These are phyloP conservation scores for Nasalis larvatus DNA, from an alignment of 2,113 vertebrate species.

Conservation along the genomic window DNA sequence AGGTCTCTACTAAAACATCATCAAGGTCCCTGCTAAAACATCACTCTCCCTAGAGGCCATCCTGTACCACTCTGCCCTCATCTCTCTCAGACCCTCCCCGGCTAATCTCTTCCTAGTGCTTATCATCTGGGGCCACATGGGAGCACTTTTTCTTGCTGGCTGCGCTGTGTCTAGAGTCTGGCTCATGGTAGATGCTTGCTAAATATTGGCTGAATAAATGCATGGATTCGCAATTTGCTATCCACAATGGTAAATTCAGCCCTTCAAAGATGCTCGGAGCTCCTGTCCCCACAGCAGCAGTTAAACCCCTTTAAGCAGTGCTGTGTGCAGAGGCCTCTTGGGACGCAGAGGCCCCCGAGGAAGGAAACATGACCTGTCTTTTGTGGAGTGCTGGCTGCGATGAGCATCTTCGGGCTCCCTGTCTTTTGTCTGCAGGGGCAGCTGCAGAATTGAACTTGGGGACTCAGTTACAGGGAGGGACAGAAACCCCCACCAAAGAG, in stretches of 20 bases:
- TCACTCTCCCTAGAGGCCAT: neutral
- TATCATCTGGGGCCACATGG: neutral
- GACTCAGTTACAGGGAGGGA: neutral
- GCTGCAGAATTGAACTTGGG: neutral
- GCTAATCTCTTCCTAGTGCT: neutral
- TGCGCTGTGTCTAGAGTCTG: neutral
- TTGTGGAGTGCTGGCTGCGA: neutral
- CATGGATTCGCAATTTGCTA: neutral
- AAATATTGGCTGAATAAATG: neutral
- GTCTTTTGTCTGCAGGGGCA: neutral
- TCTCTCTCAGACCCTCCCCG: neutral
- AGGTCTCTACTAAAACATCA: neutral
- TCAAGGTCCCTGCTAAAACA: too few species aligned
- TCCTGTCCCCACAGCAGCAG: neutral
- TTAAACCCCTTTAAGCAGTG: neutral
- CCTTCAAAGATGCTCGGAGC: neutral
- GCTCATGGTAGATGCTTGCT: neutral
- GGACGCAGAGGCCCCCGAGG: fast-evolving
- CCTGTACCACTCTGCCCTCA: neutral
- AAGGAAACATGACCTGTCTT: fast-evolving
- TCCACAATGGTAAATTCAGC: too few species aligned
- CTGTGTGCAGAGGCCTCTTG: neutral
- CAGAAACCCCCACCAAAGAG: fast-evolving
- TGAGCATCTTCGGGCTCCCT: neutral
- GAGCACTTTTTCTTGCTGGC: neutral